Conservation (phyloP, 1,140 invertebrate species). For the Sinella curviseta region DNA sequence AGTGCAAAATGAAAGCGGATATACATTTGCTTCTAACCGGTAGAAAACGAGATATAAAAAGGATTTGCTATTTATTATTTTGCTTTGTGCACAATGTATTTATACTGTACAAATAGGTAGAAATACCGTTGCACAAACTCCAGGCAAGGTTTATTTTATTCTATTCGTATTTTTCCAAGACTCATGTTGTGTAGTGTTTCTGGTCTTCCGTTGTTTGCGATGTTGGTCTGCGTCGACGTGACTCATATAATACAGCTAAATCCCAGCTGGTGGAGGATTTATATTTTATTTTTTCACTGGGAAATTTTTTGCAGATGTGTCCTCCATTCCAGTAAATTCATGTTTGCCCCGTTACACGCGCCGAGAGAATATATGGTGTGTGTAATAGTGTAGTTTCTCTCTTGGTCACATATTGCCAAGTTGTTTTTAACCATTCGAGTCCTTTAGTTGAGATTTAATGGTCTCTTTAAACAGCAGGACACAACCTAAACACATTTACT, state of each 20-base stretch:
- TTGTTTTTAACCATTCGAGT: too few species aligned
- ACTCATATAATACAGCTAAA: slow-evolving; percentile 13
- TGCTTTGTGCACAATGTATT: neutral
- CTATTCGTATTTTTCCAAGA: too few species aligned
- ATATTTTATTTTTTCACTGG: neutral
- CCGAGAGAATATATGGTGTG: too few species aligned
- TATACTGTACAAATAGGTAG: too few species aligned
- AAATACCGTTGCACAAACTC: neutral
- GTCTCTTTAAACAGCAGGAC: slow-evolving; percentile 6
- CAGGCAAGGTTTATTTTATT: neutral
- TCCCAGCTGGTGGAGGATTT: slow-evolving; percentile 8
- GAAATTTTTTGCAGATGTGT: slow-evolving; percentile 4
- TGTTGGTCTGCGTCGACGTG: neutral
- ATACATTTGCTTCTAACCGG: too few species aligned
- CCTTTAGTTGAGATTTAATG: slow-evolving; percentile 8
- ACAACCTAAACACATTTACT: neutral
- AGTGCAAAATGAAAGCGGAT: too few species aligned
- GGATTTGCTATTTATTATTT: slow-evolving; percentile 8
- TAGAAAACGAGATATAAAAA: neutral
- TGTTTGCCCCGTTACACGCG: too few species aligned
- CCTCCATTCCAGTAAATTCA: too few species aligned
- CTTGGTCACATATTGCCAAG: too few species aligned
- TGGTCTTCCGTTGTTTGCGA: too few species aligned
- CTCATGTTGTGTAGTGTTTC: too few species aligned
- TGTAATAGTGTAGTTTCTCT: too few species aligned